Conservation (phyloP, 1,140 invertebrate genomes). For the Micrasema minimum region DNA sequence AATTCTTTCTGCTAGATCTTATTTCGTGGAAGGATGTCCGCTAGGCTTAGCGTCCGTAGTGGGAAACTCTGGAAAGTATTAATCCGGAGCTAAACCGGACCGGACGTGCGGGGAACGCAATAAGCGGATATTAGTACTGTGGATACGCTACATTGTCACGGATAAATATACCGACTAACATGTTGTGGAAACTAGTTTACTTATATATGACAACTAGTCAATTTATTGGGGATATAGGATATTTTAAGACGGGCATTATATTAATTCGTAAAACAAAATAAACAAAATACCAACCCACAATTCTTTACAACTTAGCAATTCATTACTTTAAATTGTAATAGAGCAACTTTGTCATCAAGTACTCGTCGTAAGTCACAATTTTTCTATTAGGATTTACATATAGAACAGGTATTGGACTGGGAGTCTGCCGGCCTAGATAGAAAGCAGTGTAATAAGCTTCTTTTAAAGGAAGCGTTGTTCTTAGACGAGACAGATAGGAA, state of each 20-base stretch:
- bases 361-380: too few species aligned
- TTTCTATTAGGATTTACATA: too few species aligned
- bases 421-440: too few species aligned
- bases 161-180: not conserved
- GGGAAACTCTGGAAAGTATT: too few species aligned
- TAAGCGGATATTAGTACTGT: not conserved
- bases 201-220: not conserved
- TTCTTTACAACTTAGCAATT: not conserved
- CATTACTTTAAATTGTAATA: not conserved
- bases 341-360: too few species aligned
- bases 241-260: too few species aligned
- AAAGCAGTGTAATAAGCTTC: not conserved
- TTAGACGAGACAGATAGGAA: not conserved
- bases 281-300: not conserved
- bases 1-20: too few species aligned
- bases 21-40: too few species aligned
- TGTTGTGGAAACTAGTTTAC: not conserved
- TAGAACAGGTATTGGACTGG: too few species aligned
- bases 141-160: not conserved
- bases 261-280: not conserved
- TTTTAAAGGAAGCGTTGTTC: not conserved
- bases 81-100: not conserved
- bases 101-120: slow-evolving; percentile 11
- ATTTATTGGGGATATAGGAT: too few species aligned
- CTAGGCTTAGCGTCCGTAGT: too few species aligned